A percentile compares a stretch with the other conserved stretches of the same genome.
These are phyloP conservation scores for Marmota monax DNA, from an alignment of 2,113 vertebrate species.

Conservation along the genomic window DNA sequence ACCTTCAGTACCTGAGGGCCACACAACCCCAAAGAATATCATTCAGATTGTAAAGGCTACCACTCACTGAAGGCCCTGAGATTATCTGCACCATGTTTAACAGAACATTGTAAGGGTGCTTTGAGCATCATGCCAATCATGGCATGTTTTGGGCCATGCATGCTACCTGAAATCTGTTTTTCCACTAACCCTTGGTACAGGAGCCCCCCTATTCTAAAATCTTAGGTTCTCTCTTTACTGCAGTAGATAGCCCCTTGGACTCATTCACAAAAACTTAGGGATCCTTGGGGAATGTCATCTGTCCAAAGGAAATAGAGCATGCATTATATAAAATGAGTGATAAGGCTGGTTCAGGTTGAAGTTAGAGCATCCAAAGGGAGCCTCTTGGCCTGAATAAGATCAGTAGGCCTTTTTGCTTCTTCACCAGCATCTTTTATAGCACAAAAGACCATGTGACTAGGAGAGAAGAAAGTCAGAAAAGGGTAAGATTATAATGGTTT, in stretches of 20 bases:
- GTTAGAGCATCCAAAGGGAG: neutral
- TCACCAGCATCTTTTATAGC: neutral
- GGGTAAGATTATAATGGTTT: neutral
- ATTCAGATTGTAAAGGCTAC: neutral
- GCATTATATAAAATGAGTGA: neutral
- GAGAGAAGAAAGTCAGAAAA: neutral
- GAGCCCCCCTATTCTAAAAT: neutral
- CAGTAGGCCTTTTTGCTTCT: neutral
- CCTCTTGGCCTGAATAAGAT: conserved; percentile 3
- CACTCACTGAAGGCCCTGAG: neutral
- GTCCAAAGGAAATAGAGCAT: neutral
- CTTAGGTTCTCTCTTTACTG: neutral
- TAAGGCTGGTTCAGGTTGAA: conserved; percentile 12
- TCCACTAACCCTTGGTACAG: neutral
- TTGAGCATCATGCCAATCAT: neutral
- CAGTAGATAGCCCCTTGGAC: neutral
- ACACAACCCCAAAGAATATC: neutral
- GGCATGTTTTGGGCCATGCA: neutral
- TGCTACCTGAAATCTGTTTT: neutral
- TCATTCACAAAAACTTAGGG: neutral
- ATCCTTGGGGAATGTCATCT: neutral
- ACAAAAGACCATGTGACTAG: neutral
- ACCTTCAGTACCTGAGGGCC: neutral
- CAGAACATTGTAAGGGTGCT: neutral
- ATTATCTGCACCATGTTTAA: conserved; percentile 24